A percentile compares a stretch with the other conserved stretches of the same genome.
phyloP scores from a whole-genome alignment of 2,888 invertebrate genomes.

The Cataglyphis altisquamis region DNA sequence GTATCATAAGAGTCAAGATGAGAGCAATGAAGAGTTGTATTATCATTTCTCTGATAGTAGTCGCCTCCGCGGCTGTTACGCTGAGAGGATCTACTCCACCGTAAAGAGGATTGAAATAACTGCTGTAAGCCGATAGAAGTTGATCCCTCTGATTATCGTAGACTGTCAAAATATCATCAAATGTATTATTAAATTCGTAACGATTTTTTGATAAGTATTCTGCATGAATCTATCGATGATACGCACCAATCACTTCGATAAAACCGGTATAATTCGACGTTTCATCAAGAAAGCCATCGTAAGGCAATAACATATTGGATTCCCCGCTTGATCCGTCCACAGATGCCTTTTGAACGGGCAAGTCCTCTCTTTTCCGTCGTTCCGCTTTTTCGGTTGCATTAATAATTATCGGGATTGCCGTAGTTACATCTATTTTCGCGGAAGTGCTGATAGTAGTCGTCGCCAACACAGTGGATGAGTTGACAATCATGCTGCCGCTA shows the following conservation, averaged over 20 bases:
- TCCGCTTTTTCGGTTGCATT: conserved; percentile 63
- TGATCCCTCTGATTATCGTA: conserved; percentile 86
- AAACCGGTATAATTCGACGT: conserved; percentile 95
- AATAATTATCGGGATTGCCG: conserved; percentile 49
- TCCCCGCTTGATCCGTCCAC: conserved; percentile 78
- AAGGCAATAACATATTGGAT: conserved; percentile 85
- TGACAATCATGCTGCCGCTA: not conserved
- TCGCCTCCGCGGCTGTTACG: conserved; percentile 85
- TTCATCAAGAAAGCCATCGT: conserved; percentile 92
- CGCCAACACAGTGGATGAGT: conserved; percentile 43
- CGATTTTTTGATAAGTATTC: not conserved
- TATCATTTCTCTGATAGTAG: conserved; percentile 88
- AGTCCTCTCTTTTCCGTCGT: conserved; percentile 76
- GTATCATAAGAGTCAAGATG: conserved; percentile 89
- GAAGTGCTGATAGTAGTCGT: conserved; percentile 55
- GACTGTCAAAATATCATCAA: conserved; percentile 84
- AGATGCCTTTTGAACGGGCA: conserved; percentile 80
- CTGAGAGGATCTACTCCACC: conserved; percentile 89
- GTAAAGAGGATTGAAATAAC: conserved; percentile 91
- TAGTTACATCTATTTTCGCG: conserved; percentile 61
- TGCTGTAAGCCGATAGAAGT: conserved; percentile 90
- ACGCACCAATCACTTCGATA: conserved; percentile 93
- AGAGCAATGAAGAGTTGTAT: conserved; percentile 91
- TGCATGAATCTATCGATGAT: not conserved
- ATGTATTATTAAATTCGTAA: not conserved